Evolutionary conservation across 2,888 invertebrate species (phyloP).

Genomic region (Carcina quercana): DNA sequence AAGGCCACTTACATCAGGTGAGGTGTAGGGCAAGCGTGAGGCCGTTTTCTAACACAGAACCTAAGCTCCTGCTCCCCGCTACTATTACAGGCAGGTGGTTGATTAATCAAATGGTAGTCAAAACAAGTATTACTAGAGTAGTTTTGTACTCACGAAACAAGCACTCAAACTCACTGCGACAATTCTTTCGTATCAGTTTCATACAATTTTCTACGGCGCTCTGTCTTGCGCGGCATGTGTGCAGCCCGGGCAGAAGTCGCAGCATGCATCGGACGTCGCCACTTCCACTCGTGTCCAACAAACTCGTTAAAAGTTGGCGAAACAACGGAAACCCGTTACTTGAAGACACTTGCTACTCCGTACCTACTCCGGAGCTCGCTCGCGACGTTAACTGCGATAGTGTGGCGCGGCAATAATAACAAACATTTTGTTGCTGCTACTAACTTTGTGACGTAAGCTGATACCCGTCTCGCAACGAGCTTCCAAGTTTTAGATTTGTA

Average conservation of each 20-base stretch:
- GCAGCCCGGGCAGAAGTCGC: slow-evolving; percentile 28
- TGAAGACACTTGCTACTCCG: slow-evolving; percentile 63
- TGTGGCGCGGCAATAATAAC: slow-evolving; percentile 63
- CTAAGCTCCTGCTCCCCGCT: too few relatives aligned
- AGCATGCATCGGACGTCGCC: slow-evolving; percentile 32
- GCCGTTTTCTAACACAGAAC: too few relatives aligned
- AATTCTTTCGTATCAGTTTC: slow-evolving; percentile 1
- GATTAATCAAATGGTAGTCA: too few relatives aligned
- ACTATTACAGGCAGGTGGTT: too few relatives aligned
- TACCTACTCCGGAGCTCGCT: too few relatives aligned
- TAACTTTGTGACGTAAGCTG: slow-evolving; percentile 44
- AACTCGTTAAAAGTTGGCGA: slow-evolving; percentile 72
- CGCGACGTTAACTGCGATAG: slow-evolving; percentile 65
- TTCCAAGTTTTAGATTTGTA: too few relatives aligned
- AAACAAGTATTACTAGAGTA: too few relatives aligned
- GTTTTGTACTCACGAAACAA: too few relatives aligned
- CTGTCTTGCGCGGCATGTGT: slow-evolving; percentile 37
- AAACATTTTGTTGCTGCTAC: slow-evolving; percentile 52
- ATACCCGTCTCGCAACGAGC: slow-evolving; percentile 15
- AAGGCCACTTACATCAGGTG: too few relatives aligned
- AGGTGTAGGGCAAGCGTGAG: too few relatives aligned
- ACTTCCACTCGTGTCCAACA: slow-evolving; percentile 58
- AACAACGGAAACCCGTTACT: slow-evolving; percentile 62
- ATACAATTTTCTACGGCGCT: slow-evolving; percentile 3
- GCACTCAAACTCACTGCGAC: too few relatives aligned